These are phyloP conservation scores for Bombus confusus DNA, from an alignment of 1,140 invertebrate species.

Conservation along the genomic window DNA sequence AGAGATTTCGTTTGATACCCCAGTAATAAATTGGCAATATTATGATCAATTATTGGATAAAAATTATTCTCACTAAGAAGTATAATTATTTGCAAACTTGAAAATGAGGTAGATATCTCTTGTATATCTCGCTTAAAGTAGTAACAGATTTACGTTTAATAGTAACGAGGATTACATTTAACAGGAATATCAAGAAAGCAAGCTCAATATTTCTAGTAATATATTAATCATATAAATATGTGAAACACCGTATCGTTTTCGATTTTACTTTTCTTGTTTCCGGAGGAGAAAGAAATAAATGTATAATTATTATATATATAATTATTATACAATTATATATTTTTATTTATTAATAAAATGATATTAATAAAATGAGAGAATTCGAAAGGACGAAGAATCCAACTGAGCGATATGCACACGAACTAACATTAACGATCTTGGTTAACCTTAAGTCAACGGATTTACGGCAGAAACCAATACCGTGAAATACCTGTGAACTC, in stretches of 20 bases:
- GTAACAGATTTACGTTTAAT: too few species aligned
- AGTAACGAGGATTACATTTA: not conserved
- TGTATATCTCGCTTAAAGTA: not conserved
- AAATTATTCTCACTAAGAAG: not conserved
- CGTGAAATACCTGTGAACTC: constrained; percentile 65
- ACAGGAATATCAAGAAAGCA: too few species aligned
- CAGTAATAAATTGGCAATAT: not conserved
- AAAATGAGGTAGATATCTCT: not conserved
- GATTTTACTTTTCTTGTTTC: not conserved
- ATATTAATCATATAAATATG: not conserved
- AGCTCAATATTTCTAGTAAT: too few species aligned
- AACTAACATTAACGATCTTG: constrained; percentile 59
- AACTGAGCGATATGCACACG: constrained; percentile 26
- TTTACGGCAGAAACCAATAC: constrained; percentile 52
- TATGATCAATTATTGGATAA: not conserved
- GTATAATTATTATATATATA: too few species aligned
- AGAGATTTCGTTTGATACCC: not conserved
- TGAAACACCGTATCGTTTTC: too few species aligned
- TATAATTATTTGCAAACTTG: not conserved
- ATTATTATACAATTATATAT: too few species aligned
- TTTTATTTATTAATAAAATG: too few species aligned
- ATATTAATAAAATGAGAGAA: too few species aligned
- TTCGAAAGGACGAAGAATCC: not conserved
- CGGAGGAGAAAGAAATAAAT: too few species aligned
- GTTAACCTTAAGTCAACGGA: constrained; percentile 53